Evolutionary conservation across 2,113 vertebrate genomes (phyloP), one percentile per base, ranked within the genome.

Genomic region (Chaetodon auriga): DNA sequence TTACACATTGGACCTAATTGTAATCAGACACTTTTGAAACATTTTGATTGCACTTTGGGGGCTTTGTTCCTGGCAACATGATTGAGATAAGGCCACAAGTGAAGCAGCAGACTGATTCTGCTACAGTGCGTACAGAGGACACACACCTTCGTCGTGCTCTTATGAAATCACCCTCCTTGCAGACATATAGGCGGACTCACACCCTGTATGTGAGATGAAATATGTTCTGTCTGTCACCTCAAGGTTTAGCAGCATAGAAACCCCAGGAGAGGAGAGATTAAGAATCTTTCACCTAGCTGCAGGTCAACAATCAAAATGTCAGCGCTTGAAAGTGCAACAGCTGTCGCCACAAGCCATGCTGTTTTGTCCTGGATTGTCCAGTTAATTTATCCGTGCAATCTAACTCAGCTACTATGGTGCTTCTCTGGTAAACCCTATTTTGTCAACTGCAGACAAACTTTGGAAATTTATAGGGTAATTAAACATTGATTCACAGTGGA

Each of bases 301-400:
- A 82, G 82, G 74, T 74, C 82, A 80, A 63, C 71, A 65, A 73
- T 89, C 77, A 87, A 75, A 61, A 73, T 80, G 79, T 81, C 87
- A 83, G 35, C 6, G 23, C 36, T 81, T 41, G 19, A 68, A 73
- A 82, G 74, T 58, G 57, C 62, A 86, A 38, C 88, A 85, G 60
- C 84, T 84, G 75, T 83, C 65, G 54, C 72, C 75, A 65, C 45
- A 49, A 55, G 41, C 63, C 60, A 48, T 45, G 46, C 49, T 46
- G 43, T 68, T 89, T 73, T 45, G 55, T 65, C 63, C 38, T 21
- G 13, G 54, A 46, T 21, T 23, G 35, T 64, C 65, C 68, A 25
- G 3, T 80, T 71, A 38, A 84, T 87, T 60, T 84, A 70, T 79
- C 58, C 21, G 62, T 38, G 66, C 75, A 68, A 38, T 81, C 54